Evolutionary conservation across 2,797 vertebrate species (phyloP), one percentile per base, ranked within the genome.

Genomic region (Poeciliopsis gracilis): DNA sequence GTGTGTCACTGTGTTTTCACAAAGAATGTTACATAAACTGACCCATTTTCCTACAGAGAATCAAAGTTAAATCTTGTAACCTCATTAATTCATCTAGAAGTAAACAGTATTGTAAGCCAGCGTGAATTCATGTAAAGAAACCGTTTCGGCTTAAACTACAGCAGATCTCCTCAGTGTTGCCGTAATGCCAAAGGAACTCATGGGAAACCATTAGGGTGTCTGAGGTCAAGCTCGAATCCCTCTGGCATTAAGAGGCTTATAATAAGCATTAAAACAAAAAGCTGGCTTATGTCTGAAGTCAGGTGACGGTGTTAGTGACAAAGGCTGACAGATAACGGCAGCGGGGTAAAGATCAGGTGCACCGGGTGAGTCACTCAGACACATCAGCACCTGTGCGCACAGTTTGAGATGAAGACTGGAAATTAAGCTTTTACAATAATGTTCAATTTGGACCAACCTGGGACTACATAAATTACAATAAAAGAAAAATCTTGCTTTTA

Each of bases 321-420:
- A 76, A 83, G 76, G 77, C 45, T 23, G 38, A 73, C 71, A 55
- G 84, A 79, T 82, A 77, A 30, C 43, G 2, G 15, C 15, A 80
- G 79, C 51, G 30, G 84, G 76, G 12, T 15, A 77, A 84, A 36
- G 87, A 85, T 91, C 87, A 90, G 75, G 80, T 76, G 77, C 69
- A 55, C 76, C n/a, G 86, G 86, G 67, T 89, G 92, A 90, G 73
- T 93, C 90, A 92, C 84, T 82, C 76, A 73, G 30, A 72, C 53
- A 61, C 73, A 83, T 71, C 86, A 73, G 77, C 74, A 69, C 61
- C 67, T 46, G 61, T 7, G 43, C 75, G 71, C 78, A 81, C 57
- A 57, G 73, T 74, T 87, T 59, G 28, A 76, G 30, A 72, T 12
- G 4, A 12, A 41, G 16, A 25, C 25, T 18, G 25, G 43, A 61